Evolutionary conservation across 2,797 vertebrate genomes (phyloP).

Genomic region (Pipistrellus kuhlii): DNA sequence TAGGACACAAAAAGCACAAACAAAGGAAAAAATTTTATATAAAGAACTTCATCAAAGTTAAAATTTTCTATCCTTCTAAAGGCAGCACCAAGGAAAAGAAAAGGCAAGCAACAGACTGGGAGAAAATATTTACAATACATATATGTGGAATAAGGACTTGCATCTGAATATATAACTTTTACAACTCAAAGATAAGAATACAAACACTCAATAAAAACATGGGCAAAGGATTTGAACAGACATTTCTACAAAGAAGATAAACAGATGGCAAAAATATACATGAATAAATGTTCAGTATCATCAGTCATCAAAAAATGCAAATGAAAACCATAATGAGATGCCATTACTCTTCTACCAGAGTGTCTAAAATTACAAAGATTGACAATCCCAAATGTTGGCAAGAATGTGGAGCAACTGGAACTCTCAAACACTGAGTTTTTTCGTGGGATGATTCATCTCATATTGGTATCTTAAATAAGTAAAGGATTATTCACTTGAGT

Average conservation of each 20-base stretch:
- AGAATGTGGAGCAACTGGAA: constrained; percentile 63
- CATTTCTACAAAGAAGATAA: constrained; percentile 75
- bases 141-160: constrained; percentile 62
- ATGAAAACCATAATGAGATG: constrained; percentile 47
- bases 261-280: constrained; percentile 68
- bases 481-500: background rate
- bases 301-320: constrained; percentile 73
- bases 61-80: constrained; percentile 56
- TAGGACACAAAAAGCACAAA: constrained; percentile 35
- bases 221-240: constrained; percentile 75
- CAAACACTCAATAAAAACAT: constrained; percentile 74
- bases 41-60: constrained; percentile 45
- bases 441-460: background rate
- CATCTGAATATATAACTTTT: constrained; percentile 69
- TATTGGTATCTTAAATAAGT: background rate
- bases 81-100: constrained; percentile 55
- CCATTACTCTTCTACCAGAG: constrained; percentile 9
- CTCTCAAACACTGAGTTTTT: background rate
- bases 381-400: constrained; percentile 52
- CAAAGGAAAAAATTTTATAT: constrained; percentile 15
- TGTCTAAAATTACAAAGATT: constrained; percentile 35
- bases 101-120: constrained; percentile 64
- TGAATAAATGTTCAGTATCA: constrained; percentile 69
- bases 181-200: constrained; percentile 68
- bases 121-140: constrained; percentile 74